Evolutionary conservation across 1,140 invertebrate genomes (phyloP), one percentile per base, ranked within the genome.

Genomic region (Battus philenor): DNA sequence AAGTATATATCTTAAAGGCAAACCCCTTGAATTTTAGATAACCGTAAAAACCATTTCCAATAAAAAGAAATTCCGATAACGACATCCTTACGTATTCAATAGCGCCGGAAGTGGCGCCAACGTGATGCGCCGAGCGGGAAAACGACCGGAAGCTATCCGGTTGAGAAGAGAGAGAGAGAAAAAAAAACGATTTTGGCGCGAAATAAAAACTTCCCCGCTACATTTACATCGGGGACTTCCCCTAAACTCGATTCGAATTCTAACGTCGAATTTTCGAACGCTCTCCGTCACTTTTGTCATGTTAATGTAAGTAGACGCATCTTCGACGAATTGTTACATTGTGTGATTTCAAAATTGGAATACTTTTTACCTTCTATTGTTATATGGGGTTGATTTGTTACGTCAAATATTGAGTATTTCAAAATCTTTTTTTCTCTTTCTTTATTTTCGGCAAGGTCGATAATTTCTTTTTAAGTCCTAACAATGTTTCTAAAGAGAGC

Each of bases 161-260:
- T 54, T n/a, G n/a, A n/a, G n/a, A n/a, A n/a, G n/a, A n/a, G n/a
- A n/a, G n/a, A n/a, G n/a, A n/a, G n/a, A n/a, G 60, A 48, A 69
- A 78, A 70, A 72, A 80, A 78, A 57, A 62, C 50, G 55, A 26
- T n/a, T 20, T 20, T 29, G 46, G 44, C 44, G n/a, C n/a, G n/a
- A 51, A 81, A 78, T 65, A 77, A 72, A 65, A 54, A 60, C 59
- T 45, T 54, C 48, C 18, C 34, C 44, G 56, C 62, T 59, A 65
- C 71, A 84, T 84, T 84, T 82, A 69, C 80, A 84, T 82, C 63
- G 67, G 67, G 73, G 75, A 76, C 27, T n/a, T n/a, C n/a, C n/a
- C 27, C 57, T 47, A 47, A 63, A 69, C 77, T 78, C 75, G 65
- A 59, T 70, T 69, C 68, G 70, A 62, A 81, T 77, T 79, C 78